Base-by-base conservation (phyloP, 2,113 vertebrate species). In the Oenanthe oenanthe region DNA sequence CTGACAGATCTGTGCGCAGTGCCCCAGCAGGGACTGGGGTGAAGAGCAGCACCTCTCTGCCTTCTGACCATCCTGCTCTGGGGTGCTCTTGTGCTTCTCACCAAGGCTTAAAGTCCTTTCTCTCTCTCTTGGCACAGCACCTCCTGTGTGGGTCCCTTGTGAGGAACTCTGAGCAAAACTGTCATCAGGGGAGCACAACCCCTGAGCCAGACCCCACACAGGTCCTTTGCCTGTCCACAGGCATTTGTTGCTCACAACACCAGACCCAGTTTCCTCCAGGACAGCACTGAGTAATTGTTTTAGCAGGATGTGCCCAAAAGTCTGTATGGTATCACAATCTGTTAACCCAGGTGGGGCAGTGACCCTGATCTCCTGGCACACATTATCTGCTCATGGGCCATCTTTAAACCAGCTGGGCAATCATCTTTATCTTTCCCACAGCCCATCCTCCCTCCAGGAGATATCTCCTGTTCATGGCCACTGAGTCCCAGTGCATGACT, bases 61-160 rank as follows among this genome's bases (percentile, higher is more conserved):
- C 75, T 53, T 24, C 60, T 78, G 18, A 34, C 31, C 47, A 14
- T 36, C 38, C 38, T 36, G 31, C 19, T 8, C 25, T 65, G 48
- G 31, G 25, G 6, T 28, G 48, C 14, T 11, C 25, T 24, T 24
- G 38, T 66, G 15, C 38, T 31, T 45, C 38, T 45, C 38, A 78
- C 14, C 24, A 22, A 24, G 38, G 61, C 38, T 24, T 24, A 2
- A 79, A 65, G 24, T 24, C 9, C 51, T 19, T 67, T 18, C 19
- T 63, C 11, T 26, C 45, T 26, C 26, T 32, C 32, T 19, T 38
- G 28, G 8, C 56, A 61, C n/a, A 61, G 56, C n/a, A 32, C 12
- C 9, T n/a, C 76, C 34, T 0, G 0, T 19, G 40, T 6, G 12
- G 25, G 40, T 32, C 40, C n/a, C 40, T 16, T 31, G 40, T 57